A percentile compares a stretch with the other conserved stretches of the same genome.
These are phyloP conservation scores for Beris chalybata DNA, from an alignment of 2,888 invertebrate genomes.

Conservation along the genomic window DNA sequence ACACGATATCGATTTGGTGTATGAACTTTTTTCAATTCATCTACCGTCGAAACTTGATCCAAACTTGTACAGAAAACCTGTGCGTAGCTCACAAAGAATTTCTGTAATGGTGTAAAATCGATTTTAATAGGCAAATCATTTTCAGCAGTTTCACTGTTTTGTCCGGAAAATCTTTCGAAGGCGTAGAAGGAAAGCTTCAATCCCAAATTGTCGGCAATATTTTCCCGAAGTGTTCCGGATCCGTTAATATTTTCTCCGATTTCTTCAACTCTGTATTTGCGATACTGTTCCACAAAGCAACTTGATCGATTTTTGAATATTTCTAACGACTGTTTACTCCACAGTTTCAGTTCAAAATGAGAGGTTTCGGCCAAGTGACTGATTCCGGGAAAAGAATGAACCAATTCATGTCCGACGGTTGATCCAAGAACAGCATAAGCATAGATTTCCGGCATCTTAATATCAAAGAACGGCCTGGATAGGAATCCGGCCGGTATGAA, in stretches of 20 bases:
- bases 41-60: neutral
- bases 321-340: neutral
- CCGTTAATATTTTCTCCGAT: slow-evolving; percentile 8
- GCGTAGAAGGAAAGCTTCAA: slow-evolving; percentile 12
- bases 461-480: neutral
- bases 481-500: neutral
- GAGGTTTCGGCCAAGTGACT: too few species aligned
- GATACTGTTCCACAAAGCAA: neutral
- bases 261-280: neutral
- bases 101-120: slow-evolving; percentile 11
- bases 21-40: neutral
- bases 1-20: slow-evolving; percentile 25
- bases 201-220: slow-evolving; percentile 29
- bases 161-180: slow-evolving; percentile 9
- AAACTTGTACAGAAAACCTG: slow-evolving; percentile 8
- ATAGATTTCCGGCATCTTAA: slow-evolving; percentile 9
- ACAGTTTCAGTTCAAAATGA: too few species aligned
- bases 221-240: slow-evolving; percentile 20
- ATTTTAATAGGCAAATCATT: neutral
- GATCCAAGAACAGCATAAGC: slow-evolving; percentile 28
- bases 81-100: slow-evolving; percentile 29
- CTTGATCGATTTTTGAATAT: neutral
- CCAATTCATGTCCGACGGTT: slow-evolving; percentile 30
- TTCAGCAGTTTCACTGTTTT: neutral
- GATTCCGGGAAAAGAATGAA: neutral